Evolutionary conservation across 2,888 invertebrate species (phyloP), one percentile per base, ranked within the genome.

Genomic region (Acanthoscelides obtectus): DNA sequence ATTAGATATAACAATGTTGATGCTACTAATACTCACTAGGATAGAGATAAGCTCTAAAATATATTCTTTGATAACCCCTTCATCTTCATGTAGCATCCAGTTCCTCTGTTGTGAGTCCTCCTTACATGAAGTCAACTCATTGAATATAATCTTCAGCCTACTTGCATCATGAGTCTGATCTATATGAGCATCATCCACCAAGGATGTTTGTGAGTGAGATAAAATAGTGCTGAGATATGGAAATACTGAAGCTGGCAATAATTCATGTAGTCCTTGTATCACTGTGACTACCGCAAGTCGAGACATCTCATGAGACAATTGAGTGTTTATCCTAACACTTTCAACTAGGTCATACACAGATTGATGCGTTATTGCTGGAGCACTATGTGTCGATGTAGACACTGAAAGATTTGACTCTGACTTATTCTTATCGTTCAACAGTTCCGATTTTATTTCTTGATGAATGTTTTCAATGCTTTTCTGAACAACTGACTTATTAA

Each of bases 11-110:
- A n/a, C n/a, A n/a, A n/a, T n/a, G n/a, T n/a, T n/a, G n/a, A n/a
- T n/a, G n/a, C n/a, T n/a, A n/a, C n/a, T n/a, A n/a, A 67, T 64
- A 80, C 86, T 83, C 86, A 94, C 94, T 89, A 95, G 88, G 81
- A 95, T 94, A 75, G 93, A 93, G 69, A 93, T 93, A 22, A 95
- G 87, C 83, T 95, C 94, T 71, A 91, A 89, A 72, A 98, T 88
- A 84, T 96, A 94, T 74, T 94, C 93, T 73, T 92, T 91, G 81
- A 98, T 97, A 78, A 94, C 93, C 73, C 90, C 90, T 77, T 97
- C 97, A 84, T 98, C 98, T 83, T 98, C 97, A 83, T 97, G 95
- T 27, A 98, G 87, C 84, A 96, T 95, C 98, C 98, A 98, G 78
- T 95, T 96, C 72, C 98, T 88, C 82, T 98, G 98, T 82, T 98